phyloP scores from a whole-genome alignment of 1,140 invertebrate species.

The Cyphomyrmex costatus region DNA sequence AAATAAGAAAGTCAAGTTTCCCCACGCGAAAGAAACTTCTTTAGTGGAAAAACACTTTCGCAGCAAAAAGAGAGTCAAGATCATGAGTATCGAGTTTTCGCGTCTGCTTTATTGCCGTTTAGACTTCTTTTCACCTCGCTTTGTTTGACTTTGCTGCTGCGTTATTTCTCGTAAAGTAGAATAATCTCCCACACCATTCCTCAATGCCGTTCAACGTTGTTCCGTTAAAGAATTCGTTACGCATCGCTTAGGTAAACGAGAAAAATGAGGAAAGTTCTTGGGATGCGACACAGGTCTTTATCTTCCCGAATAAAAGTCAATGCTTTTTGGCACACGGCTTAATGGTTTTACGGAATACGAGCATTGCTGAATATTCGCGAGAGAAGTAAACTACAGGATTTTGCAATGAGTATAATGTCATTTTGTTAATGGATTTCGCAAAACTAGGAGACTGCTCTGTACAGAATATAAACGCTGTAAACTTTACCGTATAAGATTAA shows the following conservation, averaged over 20 bases:
- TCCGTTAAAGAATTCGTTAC: conserved; percentile 43
- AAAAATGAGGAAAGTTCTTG: conserved; percentile 49
- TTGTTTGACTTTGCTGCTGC: conserved; percentile 44
- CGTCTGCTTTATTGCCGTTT: conserved; percentile 72
- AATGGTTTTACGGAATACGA: conserved; percentile 27
- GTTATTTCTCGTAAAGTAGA: conserved; percentile 38
- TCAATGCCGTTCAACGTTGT: conserved; percentile 29
- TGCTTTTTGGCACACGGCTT: not conserved
- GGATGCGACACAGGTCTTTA: conserved; percentile 34
- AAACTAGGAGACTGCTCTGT: not conserved
- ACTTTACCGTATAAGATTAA: not conserved
- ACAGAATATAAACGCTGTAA: not conserved
- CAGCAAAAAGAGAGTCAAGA: conserved; percentile 47
- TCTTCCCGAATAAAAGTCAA: conserved; percentile 24
- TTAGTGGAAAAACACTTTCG: conserved; percentile 53
- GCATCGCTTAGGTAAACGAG: conserved; percentile 42
- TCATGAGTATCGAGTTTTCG: conserved; percentile 71
- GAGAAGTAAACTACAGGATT: not conserved
- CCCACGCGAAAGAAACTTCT: conserved; percentile 59
- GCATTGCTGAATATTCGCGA: not conserved
- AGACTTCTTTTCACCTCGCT: conserved; percentile 70
- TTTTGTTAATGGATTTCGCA: not conserved
- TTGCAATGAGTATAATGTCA: not conserved
- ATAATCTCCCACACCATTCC: conserved; percentile 49
- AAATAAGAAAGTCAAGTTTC: conserved; percentile 63